phyloP scores from a whole-genome alignment of 2,113 vertebrate genomes.

The Grantiella picta region DNA sequence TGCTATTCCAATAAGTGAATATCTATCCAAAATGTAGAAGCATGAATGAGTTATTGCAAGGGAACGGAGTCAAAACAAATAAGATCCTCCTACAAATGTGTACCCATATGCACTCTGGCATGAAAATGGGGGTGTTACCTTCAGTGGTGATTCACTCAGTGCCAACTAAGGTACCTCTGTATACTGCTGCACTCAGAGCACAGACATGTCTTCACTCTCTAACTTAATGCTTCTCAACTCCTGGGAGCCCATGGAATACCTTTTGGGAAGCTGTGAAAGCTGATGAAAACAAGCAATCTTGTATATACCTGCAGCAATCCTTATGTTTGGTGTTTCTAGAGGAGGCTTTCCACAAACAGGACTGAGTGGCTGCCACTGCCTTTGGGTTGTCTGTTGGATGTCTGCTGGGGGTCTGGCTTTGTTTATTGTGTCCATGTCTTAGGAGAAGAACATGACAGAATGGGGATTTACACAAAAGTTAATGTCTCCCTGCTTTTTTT shows the following conservation, averaged over 20 bases:
- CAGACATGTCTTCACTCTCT: not conserved
- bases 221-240: not conserved
- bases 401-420: not conserved
- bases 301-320: not conserved
- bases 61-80: not conserved
- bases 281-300: not conserved
- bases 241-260: not conserved
- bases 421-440: not conserved
- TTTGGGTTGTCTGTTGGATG: not conserved
- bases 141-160: not conserved
- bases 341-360: not conserved
- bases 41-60: not conserved
- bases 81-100: not conserved
- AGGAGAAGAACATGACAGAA: not conserved
- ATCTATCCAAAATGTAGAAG: not conserved
- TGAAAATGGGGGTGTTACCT: not conserved
- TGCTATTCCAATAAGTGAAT: not conserved
- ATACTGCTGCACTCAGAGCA: not conserved
- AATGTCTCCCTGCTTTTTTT: not conserved
- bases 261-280: not conserved
- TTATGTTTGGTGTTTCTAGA: not conserved
- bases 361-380: not conserved
- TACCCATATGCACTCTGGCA: not conserved
- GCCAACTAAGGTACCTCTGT: not conserved
- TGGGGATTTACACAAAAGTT: not conserved